Evolutionary conservation across 2,888 invertebrate genomes (phyloP), one percentile per base, ranked within the genome.

Genomic region (Hirtodrosophila histrioides): DNA sequence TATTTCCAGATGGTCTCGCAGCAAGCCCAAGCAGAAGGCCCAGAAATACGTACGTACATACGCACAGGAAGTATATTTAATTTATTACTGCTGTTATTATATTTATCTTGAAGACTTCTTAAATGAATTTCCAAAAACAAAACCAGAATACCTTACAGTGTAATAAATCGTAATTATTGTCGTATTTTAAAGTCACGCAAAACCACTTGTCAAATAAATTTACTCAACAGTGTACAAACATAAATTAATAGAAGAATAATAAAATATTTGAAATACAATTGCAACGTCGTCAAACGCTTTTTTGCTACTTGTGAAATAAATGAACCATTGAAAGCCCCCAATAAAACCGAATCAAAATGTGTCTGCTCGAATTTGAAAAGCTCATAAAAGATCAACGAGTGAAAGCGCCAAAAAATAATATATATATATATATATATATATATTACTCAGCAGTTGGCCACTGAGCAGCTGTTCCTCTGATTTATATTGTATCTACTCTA

Each of bases 301-400:
- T 27, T 27, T 27, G 27, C 27, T 27, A 27, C 27, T 27, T 27
- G 0, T 27, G 27, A 27, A 58, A 50, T 33, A 43, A 61, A 48
- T 12, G 55, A 44, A 29, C 10, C 27, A 33, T 51, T 55, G 44
- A 72, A 69, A 72, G 85, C 78, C 78, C 9, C 55, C 66, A 57
- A 45, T 37, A 5, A 27, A 27, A 27, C 5, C 27, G 6, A 27
- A 27, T 6, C 6, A 27, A 27, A 27, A 5, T 27, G 27, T 27
- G 27, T 27, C 27, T 27, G 27, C 27, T 27, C 27, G 6, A 3
- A 27, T 5, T 27, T 27, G 27, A 27, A 27, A 27, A 27, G 4
- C 27, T 27, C 27, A 27, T 27, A 27, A 27, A 3, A 27, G 3
- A 27, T 5, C 4, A 27, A 27, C 27, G 6, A 27, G 27, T 27